Percentiles rank a stretch among this genome's conserved stretches.
These are phyloP conservation scores for Halichoerus grypus DNA, from an alignment of 2,113 vertebrate species.

Conservation along the genomic window DNA sequence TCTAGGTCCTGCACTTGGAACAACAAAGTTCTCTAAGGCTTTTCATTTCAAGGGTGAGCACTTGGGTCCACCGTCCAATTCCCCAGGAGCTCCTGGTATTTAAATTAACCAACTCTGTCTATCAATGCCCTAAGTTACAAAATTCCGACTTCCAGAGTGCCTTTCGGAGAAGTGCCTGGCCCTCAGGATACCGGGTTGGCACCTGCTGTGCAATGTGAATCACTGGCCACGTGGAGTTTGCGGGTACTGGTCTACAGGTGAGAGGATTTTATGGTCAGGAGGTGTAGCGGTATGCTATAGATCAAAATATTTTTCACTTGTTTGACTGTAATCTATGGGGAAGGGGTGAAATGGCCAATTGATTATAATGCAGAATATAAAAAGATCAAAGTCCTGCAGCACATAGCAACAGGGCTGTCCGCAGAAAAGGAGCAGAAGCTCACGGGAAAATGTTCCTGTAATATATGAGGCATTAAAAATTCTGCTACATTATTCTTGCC, in stretches of 20 bases:
- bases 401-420: conserved; percentile 78
- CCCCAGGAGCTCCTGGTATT: conserved; percentile 34
- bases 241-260: conserved; percentile 75
- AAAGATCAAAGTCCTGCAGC: conserved; percentile 88
- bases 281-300: conserved; percentile 78
- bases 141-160: conserved; percentile 73
- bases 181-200: conserved; percentile 62
- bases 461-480: conserved; percentile 90
- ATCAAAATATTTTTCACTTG: conserved; percentile 87
- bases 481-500: conserved; percentile 91
- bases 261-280: conserved; percentile 78
- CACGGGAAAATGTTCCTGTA: conserved; percentile 83
- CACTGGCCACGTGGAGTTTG: conserved; percentile 76
- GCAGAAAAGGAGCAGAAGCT: conserved; percentile 81
- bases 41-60: background rate
- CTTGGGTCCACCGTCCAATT: background rate
- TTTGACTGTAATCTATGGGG: conserved; percentile 82
- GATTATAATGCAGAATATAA: conserved; percentile 86
- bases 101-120: conserved; percentile 50
- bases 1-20: background rate
- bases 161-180: conserved; percentile 72
- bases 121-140: conserved; percentile 56
- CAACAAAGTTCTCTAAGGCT: background rate
- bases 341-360: conserved; percentile 87
- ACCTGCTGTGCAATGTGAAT: conserved; percentile 58